Evolutionary conservation across 1,140 invertebrate species (phyloP), one percentile per base, ranked within the genome.

Genomic region (Halyomorpha halys): DNA sequence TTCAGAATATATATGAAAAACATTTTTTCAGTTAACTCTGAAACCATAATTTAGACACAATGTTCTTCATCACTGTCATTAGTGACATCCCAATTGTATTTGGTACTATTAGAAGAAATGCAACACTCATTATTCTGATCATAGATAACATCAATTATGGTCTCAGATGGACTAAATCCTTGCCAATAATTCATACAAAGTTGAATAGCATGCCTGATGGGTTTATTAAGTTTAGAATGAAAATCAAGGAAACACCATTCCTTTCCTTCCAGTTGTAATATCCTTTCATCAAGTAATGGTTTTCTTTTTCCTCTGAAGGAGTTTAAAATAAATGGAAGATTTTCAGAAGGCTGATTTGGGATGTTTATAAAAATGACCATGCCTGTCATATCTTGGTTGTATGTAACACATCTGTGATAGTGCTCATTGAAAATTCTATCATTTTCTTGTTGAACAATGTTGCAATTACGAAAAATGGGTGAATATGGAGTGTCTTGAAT

Each of bases 401-500:
- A 16, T 5, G 53, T 56, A 11, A 25, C 53, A 23, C 15, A 25
- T 25, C 14, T 21, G 21, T 23, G 19, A 13, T 23, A 56, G 23
- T 56, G 18, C 23, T 56, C 53, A 56, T 23, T 25, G 19, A 23
- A 23, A 25, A 13, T 18, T 4, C 15, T 16, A 8, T 13, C 53
- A 56, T 21, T 23, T 6, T 25, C 53, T 25, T 23, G 19, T 56
- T 56, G 19, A 21, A 25, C 9, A 21, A 23, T 56, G 23, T 23
- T 23, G 18, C 23, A 16, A 11, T 15, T 23, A 14, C 30, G 18
- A 18, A 44, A 14, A 39, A 60, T 60, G 5, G 59, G 59, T 18
- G 27, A 16, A 60, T 60, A 60, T n/a, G 59, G 59, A 15, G n/a
- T 60, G 6, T 34, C 15, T n/a, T 60, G 30, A 9, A 60, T 60